Base-by-base conservation (phyloP, 2,113 vertebrate species). In the Sapayoa aenigma region DNA sequence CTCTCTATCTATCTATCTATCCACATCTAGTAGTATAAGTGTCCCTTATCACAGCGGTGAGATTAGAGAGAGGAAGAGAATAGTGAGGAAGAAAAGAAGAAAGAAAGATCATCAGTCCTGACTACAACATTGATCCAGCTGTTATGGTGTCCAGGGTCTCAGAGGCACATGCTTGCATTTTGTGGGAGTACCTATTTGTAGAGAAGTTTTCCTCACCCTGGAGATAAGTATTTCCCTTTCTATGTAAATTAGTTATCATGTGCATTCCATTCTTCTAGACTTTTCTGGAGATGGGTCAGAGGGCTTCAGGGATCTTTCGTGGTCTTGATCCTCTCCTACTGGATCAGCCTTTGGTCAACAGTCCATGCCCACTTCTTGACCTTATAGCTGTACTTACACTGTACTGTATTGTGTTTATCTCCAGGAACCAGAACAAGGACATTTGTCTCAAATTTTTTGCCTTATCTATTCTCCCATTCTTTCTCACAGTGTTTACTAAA, bases 51-150 rank as follows among this genome's bases (percentile, higher is more conserved):
- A 59, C 56, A 59, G n/a, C 5, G 7, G 56, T 23, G 22, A 46
- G 6, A n/a, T n/a, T 20, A 53, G 19, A 53, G 23, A 53, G 8
- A 30, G 4, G 12, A 12, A 60, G 25, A 60, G 21, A 77, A 60
- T 8, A n/a, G 25, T 39, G 5, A 55, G 19, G 22, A 78, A 30
- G 19, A 71, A 60, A 78, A 55, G 23, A 46, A 49, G 18, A 41
- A 66, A 78, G 15, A 4, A 47, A 47, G 68, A 63, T 63, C 12
- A 25, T 5, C 11, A 30, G 12, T 47, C 24, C 56, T 63, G 47
- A 30, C 12, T 47, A 5, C 15, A 71, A 11, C 6, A 11, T 24
- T 1, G 0, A 18, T 63, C 24, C 27, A 44, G 9, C 2, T 60
- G 7, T 15, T 60, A 12, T 23, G 23, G 33, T 37, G 9, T 44